phyloP scores from a whole-genome alignment of 2,888 invertebrate genomes.

The Zelleria hepariella region DNA sequence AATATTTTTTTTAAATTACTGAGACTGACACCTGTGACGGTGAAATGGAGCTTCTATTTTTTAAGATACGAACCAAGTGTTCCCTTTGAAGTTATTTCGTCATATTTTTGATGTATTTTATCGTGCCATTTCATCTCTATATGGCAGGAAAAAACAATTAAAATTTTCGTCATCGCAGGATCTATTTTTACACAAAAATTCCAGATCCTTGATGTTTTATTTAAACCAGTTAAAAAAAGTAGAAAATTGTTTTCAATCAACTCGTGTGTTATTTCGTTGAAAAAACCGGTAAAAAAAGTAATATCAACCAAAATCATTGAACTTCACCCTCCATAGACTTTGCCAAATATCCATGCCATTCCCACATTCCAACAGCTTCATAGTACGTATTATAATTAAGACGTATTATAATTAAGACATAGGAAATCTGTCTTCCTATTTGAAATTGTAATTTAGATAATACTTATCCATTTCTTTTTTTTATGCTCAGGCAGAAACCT shows the following conservation, averaged over 20 bases:
- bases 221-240: constrained; percentile 1
- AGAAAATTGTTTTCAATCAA: not conserved
- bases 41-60: not conserved
- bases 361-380: constrained; percentile 30
- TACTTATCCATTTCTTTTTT: no score
- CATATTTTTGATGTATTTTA: constrained; percentile 18
- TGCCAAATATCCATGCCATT: constrained; percentile 7
- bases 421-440: constrained; percentile 49
- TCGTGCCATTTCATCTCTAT: constrained; percentile 11
- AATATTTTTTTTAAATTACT: not conserved
- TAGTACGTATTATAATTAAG: not conserved
- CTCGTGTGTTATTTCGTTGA: not conserved
- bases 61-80: not conserved
- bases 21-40: constrained; percentile 3
- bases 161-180: not conserved
- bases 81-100: constrained; percentile 13
- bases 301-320: constrained; percentile 14
- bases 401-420: constrained; percentile 8
- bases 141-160: constrained; percentile 6
- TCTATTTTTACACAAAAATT: not conserved
- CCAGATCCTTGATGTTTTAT: not conserved
- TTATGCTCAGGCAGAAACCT: no score
- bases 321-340: constrained; percentile 1
- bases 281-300: constrained; percentile 2
- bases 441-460: constrained; percentile 13